These are phyloP conservation scores for Alethe castanea DNA, from an alignment of 2,113 vertebrate species.

Conservation along the genomic window DNA sequence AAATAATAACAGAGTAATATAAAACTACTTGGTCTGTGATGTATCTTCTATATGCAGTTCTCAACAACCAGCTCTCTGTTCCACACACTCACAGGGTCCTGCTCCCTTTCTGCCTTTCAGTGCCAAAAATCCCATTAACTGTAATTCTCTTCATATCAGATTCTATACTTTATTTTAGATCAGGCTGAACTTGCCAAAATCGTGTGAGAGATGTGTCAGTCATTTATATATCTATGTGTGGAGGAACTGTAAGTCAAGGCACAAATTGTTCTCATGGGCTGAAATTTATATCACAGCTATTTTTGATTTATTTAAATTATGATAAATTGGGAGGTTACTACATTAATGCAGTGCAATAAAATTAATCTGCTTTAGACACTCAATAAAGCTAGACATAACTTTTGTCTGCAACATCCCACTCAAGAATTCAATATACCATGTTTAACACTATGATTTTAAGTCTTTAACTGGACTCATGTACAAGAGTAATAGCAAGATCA, in stretches of 20 bases:
- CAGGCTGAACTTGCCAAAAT: background rate
- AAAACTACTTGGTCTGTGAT: background rate
- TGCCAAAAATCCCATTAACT: background rate
- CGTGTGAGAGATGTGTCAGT: background rate
- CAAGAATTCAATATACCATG: background rate
- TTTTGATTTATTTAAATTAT: background rate
- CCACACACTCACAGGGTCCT: background rate
- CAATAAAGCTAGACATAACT: background rate
- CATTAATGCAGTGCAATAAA: background rate
- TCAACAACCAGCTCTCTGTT: background rate
- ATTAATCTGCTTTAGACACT: background rate
- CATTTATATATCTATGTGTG: background rate
- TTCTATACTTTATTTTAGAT: background rate
- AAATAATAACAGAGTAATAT: background rate
- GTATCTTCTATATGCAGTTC: background rate
- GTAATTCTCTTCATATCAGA: background rate
- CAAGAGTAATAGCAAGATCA: background rate
- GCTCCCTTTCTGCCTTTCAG: background rate
- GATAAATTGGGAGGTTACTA: background rate
- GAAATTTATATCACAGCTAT: background rate
- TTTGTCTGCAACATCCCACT: background rate
- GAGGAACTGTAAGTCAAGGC: background rate
- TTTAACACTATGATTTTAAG: background rate
- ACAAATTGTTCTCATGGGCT: background rate
- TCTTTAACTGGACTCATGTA: background rate